Conservation (phyloP, 2,888 invertebrate genomes). For the Epistrophella euchroma region DNA sequence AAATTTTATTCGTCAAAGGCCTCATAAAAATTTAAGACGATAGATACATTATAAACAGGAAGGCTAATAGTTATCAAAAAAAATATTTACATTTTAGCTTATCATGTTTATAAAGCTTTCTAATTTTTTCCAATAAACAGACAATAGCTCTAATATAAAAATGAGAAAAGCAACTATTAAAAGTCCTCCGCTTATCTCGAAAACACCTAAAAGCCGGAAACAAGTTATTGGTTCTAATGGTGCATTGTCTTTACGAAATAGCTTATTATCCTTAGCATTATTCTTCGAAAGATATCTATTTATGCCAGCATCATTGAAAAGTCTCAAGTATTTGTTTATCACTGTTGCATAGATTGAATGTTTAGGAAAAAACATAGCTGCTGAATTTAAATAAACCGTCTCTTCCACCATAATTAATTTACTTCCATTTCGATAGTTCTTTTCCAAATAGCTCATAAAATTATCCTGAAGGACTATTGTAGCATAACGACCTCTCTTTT, state of each 20-base stretch:
- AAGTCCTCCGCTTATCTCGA: conserved; percentile 33
- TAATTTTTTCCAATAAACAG: conserved; percentile 20
- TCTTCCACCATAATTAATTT: conserved; percentile 78
- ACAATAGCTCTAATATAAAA: conserved; percentile 73
- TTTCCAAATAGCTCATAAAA: conserved; percentile 78
- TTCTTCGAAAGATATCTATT: conserved; percentile 51
- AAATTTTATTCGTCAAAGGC: too few relatives aligned
- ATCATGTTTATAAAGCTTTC: neutral
- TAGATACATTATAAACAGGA: too few relatives aligned
- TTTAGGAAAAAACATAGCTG: conserved; percentile 78
- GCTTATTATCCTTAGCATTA: conserved; percentile 3
- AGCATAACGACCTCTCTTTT: conserved; percentile 1
- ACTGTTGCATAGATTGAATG: conserved; percentile 77
- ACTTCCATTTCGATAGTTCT: conserved; percentile 74
- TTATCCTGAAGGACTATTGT: conserved; percentile 76
- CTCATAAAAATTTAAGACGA: too few relatives aligned
- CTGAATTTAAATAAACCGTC: conserved; percentile 77
- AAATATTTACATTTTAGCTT: neutral
- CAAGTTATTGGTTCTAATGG: conserved; percentile 1
- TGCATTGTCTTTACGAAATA: conserved; percentile 4
- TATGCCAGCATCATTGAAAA: conserved; percentile 78
- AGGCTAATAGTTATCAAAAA: neutral
- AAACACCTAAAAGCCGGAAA: conserved; percentile 64
- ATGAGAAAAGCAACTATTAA: conserved; percentile 46
- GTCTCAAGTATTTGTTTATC: conserved; percentile 78